Percentiles rank a stretch among this genome's conserved stretches.
Conservation (phyloP, 1,140 invertebrate species). For the Drosophila nigromelanica region DNA sequence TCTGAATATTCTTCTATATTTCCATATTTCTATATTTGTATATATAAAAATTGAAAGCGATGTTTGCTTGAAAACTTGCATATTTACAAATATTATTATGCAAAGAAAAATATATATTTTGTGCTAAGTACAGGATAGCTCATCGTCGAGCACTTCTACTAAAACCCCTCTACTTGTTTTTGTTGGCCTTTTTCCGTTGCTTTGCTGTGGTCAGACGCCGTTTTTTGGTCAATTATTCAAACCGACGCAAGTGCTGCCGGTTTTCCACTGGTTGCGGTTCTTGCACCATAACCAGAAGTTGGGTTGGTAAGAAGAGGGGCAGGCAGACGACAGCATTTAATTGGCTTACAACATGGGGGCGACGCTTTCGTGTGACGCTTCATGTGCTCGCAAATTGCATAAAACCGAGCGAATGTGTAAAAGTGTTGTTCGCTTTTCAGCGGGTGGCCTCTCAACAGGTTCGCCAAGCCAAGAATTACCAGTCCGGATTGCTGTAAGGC, state of each 20-base stretch:
- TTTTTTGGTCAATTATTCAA: conserved; percentile 77
- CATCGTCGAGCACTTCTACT: not conserved
- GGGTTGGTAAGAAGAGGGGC: conserved; percentile 1
- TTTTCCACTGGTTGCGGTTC: conserved; percentile 60
- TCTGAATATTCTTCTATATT: too few species aligned
- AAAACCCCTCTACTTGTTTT: not conserved
- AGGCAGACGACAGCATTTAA: conserved; percentile 56
- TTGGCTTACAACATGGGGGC: conserved; percentile 47
- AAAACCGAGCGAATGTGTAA: conserved; percentile 46
- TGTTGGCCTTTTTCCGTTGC: conserved; percentile 42
- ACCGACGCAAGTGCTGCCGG: conserved; percentile 52
- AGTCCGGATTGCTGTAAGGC: conserved; percentile 6
- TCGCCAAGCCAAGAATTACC: not conserved
- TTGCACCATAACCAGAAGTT: conserved; percentile 30
- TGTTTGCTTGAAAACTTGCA: too few species aligned
- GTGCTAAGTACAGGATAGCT: not conserved
- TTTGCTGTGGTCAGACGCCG: conserved; percentile 66
- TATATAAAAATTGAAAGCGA: too few species aligned
- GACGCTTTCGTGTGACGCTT: conserved; percentile 48
- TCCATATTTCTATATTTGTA: too few species aligned
- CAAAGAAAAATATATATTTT: too few species aligned
- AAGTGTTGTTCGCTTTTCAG: conserved; percentile 68
- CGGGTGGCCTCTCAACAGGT: conserved; percentile 57
- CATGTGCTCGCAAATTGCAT: conserved; percentile 37
- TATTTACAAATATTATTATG: too few species aligned